Conservation (phyloP, 2,888 invertebrate genomes). For the Brenthis hecate region DNA sequence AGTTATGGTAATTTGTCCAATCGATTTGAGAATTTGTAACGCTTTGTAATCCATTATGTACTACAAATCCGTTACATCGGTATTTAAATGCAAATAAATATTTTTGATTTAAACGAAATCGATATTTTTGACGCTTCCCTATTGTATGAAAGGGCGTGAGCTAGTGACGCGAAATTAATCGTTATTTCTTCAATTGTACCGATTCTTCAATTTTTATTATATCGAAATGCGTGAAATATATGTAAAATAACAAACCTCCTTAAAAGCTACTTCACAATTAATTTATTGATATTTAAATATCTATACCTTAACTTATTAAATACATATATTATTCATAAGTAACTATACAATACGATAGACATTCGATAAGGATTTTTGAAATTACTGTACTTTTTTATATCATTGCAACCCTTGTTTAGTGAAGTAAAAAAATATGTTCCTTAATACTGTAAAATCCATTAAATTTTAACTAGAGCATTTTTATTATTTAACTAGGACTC, state of each 20-base stretch:
- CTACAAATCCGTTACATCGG: slow-evolving; percentile 72
- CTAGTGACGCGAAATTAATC: slow-evolving; percentile 49
- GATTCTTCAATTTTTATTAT: slow-evolving; percentile 19
- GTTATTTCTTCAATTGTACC: slow-evolving; percentile 33
- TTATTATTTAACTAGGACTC: too few species aligned
- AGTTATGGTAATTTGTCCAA: slow-evolving; percentile 70
- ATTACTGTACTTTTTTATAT: too few species aligned
- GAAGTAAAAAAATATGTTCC: too few species aligned
- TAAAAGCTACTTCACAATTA: slow-evolving; percentile 24
- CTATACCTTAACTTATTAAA: slow-evolving; percentile 9
- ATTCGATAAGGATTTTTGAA: too few species aligned
- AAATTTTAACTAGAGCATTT: too few species aligned
- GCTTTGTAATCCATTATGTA: slow-evolving; percentile 65
- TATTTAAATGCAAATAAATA: slow-evolving; percentile 62
- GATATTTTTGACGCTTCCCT: slow-evolving; percentile 54
- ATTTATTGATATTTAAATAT: slow-evolving; percentile 55
- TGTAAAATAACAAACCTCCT: background rate
- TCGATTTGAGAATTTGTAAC: slow-evolving; percentile 70
- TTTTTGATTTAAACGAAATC: slow-evolving; percentile 54
- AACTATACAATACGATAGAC: too few species aligned
- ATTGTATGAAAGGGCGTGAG: slow-evolving; percentile 59
- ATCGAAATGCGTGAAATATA: slow-evolving; percentile 16
- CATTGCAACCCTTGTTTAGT: too few species aligned
- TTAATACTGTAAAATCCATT: too few species aligned
- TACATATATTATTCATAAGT: slow-evolving; percentile 1